Percentiles rank a stretch among this genome's conserved stretches.
Evolutionary conservation across 2,888 invertebrate species (phyloP).

Genomic region (Cistogaster globosa): DNA sequence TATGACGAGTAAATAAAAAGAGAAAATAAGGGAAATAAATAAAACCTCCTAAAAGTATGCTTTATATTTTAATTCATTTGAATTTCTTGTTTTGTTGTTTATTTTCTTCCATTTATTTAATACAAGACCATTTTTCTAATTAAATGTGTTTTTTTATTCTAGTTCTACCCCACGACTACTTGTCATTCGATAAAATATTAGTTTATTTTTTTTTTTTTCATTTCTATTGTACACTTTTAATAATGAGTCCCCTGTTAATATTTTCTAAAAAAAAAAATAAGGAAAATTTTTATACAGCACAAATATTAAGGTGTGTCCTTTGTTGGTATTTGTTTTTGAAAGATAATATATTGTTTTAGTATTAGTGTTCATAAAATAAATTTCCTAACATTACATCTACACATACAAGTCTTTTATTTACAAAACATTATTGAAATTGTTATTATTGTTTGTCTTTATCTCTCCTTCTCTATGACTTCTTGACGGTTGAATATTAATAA

Average conservation of each 20-base stretch:
- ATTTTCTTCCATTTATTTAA: conserved; percentile 37
- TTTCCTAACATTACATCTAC: background rate
- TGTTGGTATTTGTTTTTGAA: conserved; percentile 27
- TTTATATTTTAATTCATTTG: background rate
- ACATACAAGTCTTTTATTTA: conserved; percentile 55
- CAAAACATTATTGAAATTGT: conserved; percentile 64
- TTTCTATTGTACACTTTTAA: conserved; percentile 50
- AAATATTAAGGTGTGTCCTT: conserved; percentile 62
- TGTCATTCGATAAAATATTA: conserved; percentile 66
- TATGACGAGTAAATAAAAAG: background rate
- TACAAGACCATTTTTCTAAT: conserved; percentile 67
- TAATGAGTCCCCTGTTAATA: conserved; percentile 69
- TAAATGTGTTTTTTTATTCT: conserved; percentile 35
- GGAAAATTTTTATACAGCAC: background rate
- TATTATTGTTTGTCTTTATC: conserved; percentile 57
- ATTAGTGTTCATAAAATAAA: conserved; percentile 28
- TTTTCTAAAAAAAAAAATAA: conserved; percentile 56
- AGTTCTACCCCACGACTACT: background rate
- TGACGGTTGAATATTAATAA: background rate
- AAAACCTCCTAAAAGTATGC: conserved; percentile 23
- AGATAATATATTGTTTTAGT: conserved; percentile 55
- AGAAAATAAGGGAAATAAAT: background rate
- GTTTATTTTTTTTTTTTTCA: conserved; percentile 22
- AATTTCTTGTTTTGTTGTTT: background rate
- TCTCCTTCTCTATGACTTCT: too few relatives aligned